Conservation (phyloP, 2,888 invertebrate genomes). For the Ochropleura plecta region DNA sequence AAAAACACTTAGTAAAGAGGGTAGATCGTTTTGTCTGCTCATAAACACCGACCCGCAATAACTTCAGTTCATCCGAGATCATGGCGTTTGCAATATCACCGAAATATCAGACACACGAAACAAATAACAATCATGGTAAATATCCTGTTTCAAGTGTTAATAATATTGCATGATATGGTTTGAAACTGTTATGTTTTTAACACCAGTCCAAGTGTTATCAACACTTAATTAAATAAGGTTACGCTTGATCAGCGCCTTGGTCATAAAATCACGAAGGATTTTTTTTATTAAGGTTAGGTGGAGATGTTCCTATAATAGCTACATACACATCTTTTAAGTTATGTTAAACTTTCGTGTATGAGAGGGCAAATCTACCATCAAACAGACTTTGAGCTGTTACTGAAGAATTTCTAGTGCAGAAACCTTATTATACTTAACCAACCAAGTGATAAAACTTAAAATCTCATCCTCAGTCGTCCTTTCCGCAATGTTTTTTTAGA, state of each 20-base stretch:
- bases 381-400: background rate
- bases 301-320: background rate
- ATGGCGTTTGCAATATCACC: no score
- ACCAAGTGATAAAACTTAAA: no score
- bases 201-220: background rate
- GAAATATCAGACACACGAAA: no score
- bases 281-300: fast-evolving
- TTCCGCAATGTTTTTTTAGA: background rate
- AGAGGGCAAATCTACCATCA: background rate
- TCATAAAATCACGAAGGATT: background rate
- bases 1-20: no score
- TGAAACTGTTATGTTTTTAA: constrained; percentile 15
- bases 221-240: background rate
- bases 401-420: no score
- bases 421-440: no score
- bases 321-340: background rate
- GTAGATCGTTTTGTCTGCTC: no score
- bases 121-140: no score
- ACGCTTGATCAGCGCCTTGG: background rate
- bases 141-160: no score
- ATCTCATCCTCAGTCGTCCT: no score
- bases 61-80: no score
- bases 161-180: background rate
- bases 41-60: no score
- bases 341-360: background rate